Base-by-base conservation (phyloP, 37 sponge, comb jelly and placozoan genomes). In the Dysidea cf. avara region DNA sequence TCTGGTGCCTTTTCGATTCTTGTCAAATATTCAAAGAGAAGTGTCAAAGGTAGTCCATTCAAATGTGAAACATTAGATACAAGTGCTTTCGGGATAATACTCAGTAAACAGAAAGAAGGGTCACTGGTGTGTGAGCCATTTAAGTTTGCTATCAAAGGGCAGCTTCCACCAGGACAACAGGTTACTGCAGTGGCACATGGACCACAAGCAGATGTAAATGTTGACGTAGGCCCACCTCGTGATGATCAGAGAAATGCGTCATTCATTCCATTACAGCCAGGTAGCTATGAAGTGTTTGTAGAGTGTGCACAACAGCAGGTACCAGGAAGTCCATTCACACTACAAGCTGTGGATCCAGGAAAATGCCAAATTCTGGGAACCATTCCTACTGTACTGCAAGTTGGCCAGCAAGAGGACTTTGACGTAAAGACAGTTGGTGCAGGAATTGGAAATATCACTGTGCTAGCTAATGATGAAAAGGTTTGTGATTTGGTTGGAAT, bases 231-330 rank as follows among this genome's bases (percentile, higher is more conserved):
- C 3, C 36, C 34, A 0, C 46, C 46, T 5, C 5, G 46, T 12
- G 46, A 43, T 43, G 46, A 43, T 43, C 50, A 65, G 51, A 76
- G 69, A 43, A 54, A 26, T 22, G 77, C 79, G 24, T 71, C 73
- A 57, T 90, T 90, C 65, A 70, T 80, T 9, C 91, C 91, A 1
- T 77, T 83, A 34, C 84, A 83, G 25, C 71, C 89, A 5, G 95
- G 95, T 7, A 35, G 54, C 11, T 83, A 88, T 48, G 80, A 85
- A 28, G 68, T 94, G 64, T 86, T 84, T 68, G 87, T 94, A 43
- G 90, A 83, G 58, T 87, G 72, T 65, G 81, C 84, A 24, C 84
- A 84, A 0, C 25, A 47, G 14, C 79, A 73, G 1, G 72, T 93
- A n/a, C 46, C 64, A n/a, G 77, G 77, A n/a, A 77, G 77, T 52